Evolutionary conservation across 1,140 invertebrate species (phyloP), one percentile per base, ranked within the genome.

Genomic region (Parasteatoda tepidariorum): DNA sequence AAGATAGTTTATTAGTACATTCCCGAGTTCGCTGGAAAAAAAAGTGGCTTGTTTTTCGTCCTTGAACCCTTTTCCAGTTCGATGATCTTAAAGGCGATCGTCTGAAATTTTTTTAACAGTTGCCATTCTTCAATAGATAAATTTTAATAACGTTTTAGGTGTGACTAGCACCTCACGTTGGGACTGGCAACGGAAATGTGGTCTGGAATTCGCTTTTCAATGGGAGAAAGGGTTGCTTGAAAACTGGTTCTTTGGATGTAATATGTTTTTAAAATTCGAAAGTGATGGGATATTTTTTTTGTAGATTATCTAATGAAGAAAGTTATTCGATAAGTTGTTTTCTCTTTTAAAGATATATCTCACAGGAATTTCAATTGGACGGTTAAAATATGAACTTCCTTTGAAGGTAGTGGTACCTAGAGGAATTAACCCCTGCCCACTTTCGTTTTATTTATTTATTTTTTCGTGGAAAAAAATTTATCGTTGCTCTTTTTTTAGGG

Each of bases 61-160:
- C 74, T 66, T 76, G 59, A 66, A 76, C 59, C 74, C 74, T 54
- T 64, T 76, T 76, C 38, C 34, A 64, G 74, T 76, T 76, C 74
- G 74, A 76, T 76, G 74, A 59, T 48, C 59, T 64, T 74, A 11
- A 41, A 28, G 9, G 22, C 18, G 24, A 67, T 68, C 54, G 54
- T 68, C 66, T 41, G 31, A 30, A 57, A 33, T 83, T 64, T 28
- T 71, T 81, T 68, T 5, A 26, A 54, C 28, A 11, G 33, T 73
- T 73, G 13, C 28, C 31, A 28, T 28, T 28, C 62, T 30, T 18
- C 66, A 28, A 22, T 7, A 24, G 26, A 55, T n/a, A 41, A 26
- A 26, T 38, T 18, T 24, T 38, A 30, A 26, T n/a, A 73, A n/a
- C 26, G 18, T 73, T 55, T 57, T 73, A 24, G 57, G 24, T 48